Base-by-base conservation (phyloP, 2,797 vertebrate species). In the Lagodon rhomboides region DNA sequence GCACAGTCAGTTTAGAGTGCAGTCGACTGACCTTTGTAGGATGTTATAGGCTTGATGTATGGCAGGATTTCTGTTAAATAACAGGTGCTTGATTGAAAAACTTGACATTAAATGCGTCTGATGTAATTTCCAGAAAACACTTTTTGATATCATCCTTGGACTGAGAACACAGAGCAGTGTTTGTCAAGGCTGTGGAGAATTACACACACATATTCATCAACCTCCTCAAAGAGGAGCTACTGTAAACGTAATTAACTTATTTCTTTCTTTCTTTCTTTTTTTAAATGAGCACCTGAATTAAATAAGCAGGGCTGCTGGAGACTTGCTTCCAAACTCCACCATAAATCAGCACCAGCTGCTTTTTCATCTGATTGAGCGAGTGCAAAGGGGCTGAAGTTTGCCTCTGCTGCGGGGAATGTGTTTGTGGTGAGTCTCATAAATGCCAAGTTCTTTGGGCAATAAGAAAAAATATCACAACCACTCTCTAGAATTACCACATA, bases 401-500 rank as follows among this genome's bases (percentile, higher is more conserved):
- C 89, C 90, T 92, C 75, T 88, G 91, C 92, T 91, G 87, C 75
- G 78, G 84, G 91, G 91, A 94, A 93, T 93, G 91, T 92, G 92
- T 94, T 94, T 95, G 94, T 93, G 91, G 93, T 93, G 87, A 93
- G 91, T 93, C 93, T 94, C 91, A 85, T 94, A 94, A 95, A 95
- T 94, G 92, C 93, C 91, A 94, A 94, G 92, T 92, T 94, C 95
- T 95, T 92, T 93, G 92, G 93, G 94, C 90, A 95, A 94, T 92
- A 93, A 92, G 93, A 94, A 93, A 93, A 95, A 95, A 95, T 94
- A 95, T 95, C 87, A 92, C 90, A 95, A 93, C 91, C 92, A 88
- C 94, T 95, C 92, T 92, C 92, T 93, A 93, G 93, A 96, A 94
- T 93, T 92, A 93, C 90, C 93, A 93, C 92, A 93, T 96, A 95